phyloP scores from a whole-genome alignment of 2,797 vertebrate species.

The Sebastes iracundus region DNA sequence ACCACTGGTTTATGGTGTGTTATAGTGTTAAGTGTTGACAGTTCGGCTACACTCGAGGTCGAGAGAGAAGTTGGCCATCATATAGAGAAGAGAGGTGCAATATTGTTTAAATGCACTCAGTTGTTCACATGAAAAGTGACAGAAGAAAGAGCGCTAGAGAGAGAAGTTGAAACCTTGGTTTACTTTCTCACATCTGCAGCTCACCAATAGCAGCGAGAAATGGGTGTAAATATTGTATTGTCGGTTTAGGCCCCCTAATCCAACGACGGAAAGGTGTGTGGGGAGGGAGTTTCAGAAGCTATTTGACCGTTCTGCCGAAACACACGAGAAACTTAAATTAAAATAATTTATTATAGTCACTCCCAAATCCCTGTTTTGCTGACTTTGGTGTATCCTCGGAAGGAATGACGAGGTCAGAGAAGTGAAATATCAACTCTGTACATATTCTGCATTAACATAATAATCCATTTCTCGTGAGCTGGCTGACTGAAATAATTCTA shows the following conservation, averaged over 20 bases:
- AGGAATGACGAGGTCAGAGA: neutral
- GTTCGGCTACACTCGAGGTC: no score
- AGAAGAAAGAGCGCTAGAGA: neutral
- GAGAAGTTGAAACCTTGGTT: neutral
- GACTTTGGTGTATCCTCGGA: neutral
- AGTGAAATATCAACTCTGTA: neutral
- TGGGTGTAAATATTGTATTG: neutral
- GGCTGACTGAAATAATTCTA: neutral
- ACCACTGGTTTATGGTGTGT: no score
- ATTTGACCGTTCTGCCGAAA: neutral
- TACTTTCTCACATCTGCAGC: neutral
- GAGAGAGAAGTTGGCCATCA: neutral
- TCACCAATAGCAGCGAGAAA: neutral
- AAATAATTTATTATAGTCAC: neutral
- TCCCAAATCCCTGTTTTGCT: neutral
- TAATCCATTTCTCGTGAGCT: neutral
- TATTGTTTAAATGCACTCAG: neutral
- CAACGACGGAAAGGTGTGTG: neutral
- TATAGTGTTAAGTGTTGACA: no score
- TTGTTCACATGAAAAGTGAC: neutral
- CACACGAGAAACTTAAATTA: neutral
- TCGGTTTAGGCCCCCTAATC: neutral
- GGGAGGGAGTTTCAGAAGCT: neutral
- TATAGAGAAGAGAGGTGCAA: neutral
- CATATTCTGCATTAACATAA: neutral